These are phyloP conservation scores for Dryobota labecula DNA, from an alignment of 2,888 invertebrate species.

Conservation along the genomic window DNA sequence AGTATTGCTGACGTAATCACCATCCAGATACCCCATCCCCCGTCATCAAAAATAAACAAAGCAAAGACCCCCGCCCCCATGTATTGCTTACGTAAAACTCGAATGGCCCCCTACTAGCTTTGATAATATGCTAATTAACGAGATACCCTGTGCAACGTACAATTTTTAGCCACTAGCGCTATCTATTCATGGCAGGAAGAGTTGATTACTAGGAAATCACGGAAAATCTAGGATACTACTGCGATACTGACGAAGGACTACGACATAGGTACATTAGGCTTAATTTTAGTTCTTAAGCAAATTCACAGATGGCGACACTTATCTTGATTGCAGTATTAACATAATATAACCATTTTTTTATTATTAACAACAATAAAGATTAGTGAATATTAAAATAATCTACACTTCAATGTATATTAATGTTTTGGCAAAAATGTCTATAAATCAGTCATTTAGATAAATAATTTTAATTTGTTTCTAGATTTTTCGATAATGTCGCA, in stretches of 20 bases:
- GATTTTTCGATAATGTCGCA: constrained; percentile 77
- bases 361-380: not conserved
- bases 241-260: not conserved
- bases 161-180: constrained; percentile 11
- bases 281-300: not conserved
- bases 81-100: too few relatives aligned
- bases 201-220: not conserved
- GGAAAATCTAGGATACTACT: not conserved
- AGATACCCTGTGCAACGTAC: not conserved
- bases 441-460: not conserved
- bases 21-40: too few relatives aligned
- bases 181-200: constrained; percentile 1
- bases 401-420: not conserved
- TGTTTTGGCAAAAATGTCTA: not conserved
- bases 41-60: too few relatives aligned
- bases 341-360: too few relatives aligned
- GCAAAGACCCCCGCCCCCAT: too few relatives aligned
- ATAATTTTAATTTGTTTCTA: constrained; percentile 62
- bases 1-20: too few relatives aligned
- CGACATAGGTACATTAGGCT: constrained; percentile 3
- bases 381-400: not conserved
- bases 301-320: constrained; percentile 30
- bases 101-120: too few relatives aligned
- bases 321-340: not conserved
- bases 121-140: not conserved